A percentile compares a stretch with the other conserved stretches of the same genome.
These are phyloP conservation scores for Euglossa dilemma DNA, from an alignment of 1,140 invertebrate genomes.

Conservation along the genomic window DNA sequence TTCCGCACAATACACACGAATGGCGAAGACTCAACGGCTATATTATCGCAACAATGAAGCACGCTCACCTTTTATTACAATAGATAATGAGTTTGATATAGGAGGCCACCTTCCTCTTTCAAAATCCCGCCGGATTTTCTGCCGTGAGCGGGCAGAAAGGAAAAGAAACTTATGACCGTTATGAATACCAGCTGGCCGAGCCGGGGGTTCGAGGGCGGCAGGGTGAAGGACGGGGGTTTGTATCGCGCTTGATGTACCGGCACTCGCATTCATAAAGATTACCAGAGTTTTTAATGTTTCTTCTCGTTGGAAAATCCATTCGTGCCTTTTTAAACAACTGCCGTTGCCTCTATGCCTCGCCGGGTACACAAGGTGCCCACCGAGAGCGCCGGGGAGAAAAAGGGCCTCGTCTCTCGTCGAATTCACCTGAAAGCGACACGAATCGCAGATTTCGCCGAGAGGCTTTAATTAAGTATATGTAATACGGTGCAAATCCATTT, in stretches of 20 bases:
- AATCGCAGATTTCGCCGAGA: not conserved
- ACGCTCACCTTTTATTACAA: constrained; percentile 50
- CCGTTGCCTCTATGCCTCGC: not conserved
- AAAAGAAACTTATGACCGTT: constrained; percentile 46
- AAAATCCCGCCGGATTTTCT: constrained; percentile 53
- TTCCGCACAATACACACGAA: constrained; percentile 50
- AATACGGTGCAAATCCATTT: not conserved
- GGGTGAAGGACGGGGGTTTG: not conserved
- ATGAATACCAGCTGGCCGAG: constrained; percentile 40
- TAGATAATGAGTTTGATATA: constrained; percentile 58
- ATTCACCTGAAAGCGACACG: not conserved
- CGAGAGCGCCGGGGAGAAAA: no score
- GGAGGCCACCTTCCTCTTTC: constrained; percentile 28
- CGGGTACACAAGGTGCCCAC: not conserved
- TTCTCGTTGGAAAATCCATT: constrained; percentile 11
- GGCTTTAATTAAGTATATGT: constrained; percentile 1
- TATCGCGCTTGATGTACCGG: constrained; percentile 40
- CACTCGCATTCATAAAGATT: constrained; percentile 43
- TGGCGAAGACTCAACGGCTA: constrained; percentile 38
- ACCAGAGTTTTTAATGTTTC: constrained; percentile 44
- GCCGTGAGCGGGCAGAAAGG: constrained; percentile 28
- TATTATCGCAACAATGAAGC: constrained; percentile 54
- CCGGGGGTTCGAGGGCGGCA: not conserved
- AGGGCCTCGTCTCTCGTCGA: not conserved
- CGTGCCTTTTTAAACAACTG: not conserved